A percentile compares a stretch with the other conserved stretches of the same genome.
These are phyloP conservation scores for Hyla sarda DNA, from an alignment of 2,113 vertebrate genomes.

Conservation along the genomic window DNA sequence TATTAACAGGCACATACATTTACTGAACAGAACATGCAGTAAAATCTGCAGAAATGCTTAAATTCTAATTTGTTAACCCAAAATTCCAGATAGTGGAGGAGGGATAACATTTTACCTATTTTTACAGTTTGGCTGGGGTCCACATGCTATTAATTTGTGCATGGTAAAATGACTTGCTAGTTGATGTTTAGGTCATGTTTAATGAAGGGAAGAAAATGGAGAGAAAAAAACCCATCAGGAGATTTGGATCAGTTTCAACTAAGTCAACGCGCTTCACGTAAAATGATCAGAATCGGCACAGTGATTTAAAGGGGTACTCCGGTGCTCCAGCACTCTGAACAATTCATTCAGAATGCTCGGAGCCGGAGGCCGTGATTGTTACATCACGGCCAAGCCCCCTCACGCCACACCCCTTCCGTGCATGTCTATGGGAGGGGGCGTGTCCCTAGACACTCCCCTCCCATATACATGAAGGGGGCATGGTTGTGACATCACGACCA, in stretches of 20 bases:
- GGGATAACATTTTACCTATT: neutral
- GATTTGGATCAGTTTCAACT: neutral
- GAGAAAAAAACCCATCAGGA: neutral
- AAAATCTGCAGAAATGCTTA: neutral
- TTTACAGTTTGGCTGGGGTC: neutral
- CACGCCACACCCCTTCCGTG: too few relatives aligned
- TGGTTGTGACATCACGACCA: too few relatives aligned
- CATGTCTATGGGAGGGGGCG: too few relatives aligned
- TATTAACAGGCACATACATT: neutral
- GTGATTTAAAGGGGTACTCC: neutral
- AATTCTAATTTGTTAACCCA: neutral
- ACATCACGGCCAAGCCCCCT: too few relatives aligned
- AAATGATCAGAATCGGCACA: neutral
- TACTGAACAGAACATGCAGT: neutral
- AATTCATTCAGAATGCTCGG: too few relatives aligned
- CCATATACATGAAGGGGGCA: too few relatives aligned
- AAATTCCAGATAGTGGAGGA: neutral
- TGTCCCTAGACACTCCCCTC: too few relatives aligned
- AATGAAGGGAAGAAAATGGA: slow-evolving; percentile 22
- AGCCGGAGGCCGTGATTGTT: too few relatives aligned
- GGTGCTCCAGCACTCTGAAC: too few relatives aligned
- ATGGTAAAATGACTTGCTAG: neutral
- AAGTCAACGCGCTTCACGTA: neutral
- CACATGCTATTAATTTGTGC: neutral
- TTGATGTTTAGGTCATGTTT: slow-evolving; percentile 17